Conservation (phyloP, 1,140 invertebrate species). For the Holotrichia oblita region DNA sequence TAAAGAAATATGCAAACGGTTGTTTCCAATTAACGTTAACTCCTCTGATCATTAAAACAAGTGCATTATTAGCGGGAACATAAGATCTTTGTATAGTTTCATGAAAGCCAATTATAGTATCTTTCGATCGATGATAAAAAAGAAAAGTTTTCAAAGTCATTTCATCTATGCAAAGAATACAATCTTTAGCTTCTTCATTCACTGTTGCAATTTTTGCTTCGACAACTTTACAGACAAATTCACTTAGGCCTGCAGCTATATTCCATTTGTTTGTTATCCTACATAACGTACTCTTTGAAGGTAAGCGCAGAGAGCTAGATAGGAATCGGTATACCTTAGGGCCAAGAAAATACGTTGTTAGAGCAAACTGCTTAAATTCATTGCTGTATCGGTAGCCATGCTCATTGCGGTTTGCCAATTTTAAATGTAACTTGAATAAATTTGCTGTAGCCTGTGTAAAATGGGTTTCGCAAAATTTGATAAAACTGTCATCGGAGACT, state of each 20-base stretch:
- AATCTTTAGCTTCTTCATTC: slow-evolving; percentile 36
- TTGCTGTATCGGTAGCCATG: slow-evolving; percentile 15
- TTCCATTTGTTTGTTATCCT: slow-evolving; percentile 40
- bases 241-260: slow-evolving; percentile 19
- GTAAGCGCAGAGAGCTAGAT: slow-evolving; percentile 28
- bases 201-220: slow-evolving; percentile 24
- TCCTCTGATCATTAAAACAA: slow-evolving; percentile 47
- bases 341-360: slow-evolving; percentile 29
- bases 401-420: slow-evolving; percentile 14
- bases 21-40: slow-evolving; percentile 51
- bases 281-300: slow-evolving; percentile 36
- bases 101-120: slow-evolving; percentile 27
- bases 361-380: slow-evolving; percentile 38
- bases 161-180: slow-evolving; percentile 40
- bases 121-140: slow-evolving; percentile 27
- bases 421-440: slow-evolving; percentile 38
- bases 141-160: slow-evolving; percentile 39
- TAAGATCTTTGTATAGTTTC: not conserved
- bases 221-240: slow-evolving; percentile 34
- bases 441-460: slow-evolving; percentile 33
- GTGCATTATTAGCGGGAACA: slow-evolving; percentile 32
- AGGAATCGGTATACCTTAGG: slow-evolving; percentile 39
- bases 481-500: slow-evolving; percentile 13
- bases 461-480: slow-evolving; percentile 39
- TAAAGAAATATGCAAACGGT: slow-evolving; percentile 49